A percentile compares a stretch with the other conserved stretches of the same genome.
phyloP scores from a whole-genome alignment of 2,113 vertebrate species.

The Zosterops pallidus region DNA sequence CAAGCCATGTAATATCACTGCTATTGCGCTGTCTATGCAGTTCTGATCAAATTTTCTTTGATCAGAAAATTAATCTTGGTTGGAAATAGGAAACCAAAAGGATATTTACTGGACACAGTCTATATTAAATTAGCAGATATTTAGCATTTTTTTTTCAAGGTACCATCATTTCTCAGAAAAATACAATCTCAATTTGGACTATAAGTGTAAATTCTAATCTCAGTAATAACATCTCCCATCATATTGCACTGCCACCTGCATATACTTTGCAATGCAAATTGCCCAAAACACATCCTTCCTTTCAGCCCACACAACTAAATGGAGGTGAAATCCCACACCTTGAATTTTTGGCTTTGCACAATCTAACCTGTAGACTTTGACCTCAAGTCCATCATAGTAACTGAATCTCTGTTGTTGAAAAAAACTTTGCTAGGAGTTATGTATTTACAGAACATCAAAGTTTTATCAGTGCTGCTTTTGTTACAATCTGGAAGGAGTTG shows the following conservation, averaged over 20 bases:
- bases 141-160: slow-evolving; percentile 15
- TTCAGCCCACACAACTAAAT: background rate
- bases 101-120: background rate
- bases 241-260: background rate
- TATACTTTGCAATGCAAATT: slow-evolving; percentile 17
- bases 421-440: background rate
- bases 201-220: slow-evolving; percentile 24
- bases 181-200: background rate
- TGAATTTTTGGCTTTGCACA: background rate
- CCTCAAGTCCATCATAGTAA: background rate
- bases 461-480: background rate
- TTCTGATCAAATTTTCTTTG: slow-evolving; percentile 52
- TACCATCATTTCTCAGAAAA: background rate
- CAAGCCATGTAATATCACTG: slow-evolving; percentile 27
- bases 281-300: background rate
- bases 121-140: slow-evolving; percentile 23
- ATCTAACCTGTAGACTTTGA: background rate
- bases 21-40: background rate
- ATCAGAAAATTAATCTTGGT: slow-evolving; percentile 48
- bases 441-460: background rate
- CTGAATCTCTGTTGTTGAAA: background rate
- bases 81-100: slow-evolving; percentile 19
- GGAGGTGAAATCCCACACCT: background rate
- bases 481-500: background rate
- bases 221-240: background rate